Evolutionary conservation across 2,888 invertebrate genomes (phyloP), one percentile per base, ranked within the genome.

Genomic region (Ichneumon xanthorius): DNA sequence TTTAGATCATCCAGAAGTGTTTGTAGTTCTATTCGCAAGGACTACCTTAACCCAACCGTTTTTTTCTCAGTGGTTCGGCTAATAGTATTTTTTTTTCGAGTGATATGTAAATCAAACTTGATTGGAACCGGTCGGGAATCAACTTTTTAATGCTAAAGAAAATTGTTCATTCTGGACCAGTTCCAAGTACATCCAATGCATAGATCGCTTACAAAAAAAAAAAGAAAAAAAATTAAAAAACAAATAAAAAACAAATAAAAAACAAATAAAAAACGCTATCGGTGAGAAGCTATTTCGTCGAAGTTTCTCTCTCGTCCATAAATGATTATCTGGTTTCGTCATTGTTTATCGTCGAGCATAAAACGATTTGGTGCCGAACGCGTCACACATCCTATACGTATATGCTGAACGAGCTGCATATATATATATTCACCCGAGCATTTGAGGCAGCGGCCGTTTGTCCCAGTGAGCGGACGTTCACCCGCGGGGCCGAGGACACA

Each of bases 401-500:
- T 72, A 63, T 63, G 30, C n/a, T n/a, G 40, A 30, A 70, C 45
- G 14, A 45, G 45, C 45, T 3, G 4, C 61, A 22, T 22, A 33
- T 58, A 70, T 71, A 61, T 61, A 63, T 63, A 63, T 71, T 80
- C 50, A 77, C 77, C 65, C 73, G 84, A 72, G 71, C 70, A 73
- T 86, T 85, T 55, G 89, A 88, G 87, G 88, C 90, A 90, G 89
- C 90, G 90, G 89, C 88, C 90, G 90, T 89, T 87, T 90, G 93
- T 92, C 93, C 94, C 92, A 94, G 93, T 94, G 91, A 92, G 93
- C 92, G 94, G 92, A 89, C 93, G 91, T 94, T 94, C 91, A 93
- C 93, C 93, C 90, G 88, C 87, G 92, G 90, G 92, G 92, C 92
- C 91, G 91, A 92, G 92, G 92, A 90, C 91, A 89, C 89, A 89